These are phyloP conservation scores for Neogale vison DNA, from an alignment of 2,113 vertebrate species.

Conservation along the genomic window DNA sequence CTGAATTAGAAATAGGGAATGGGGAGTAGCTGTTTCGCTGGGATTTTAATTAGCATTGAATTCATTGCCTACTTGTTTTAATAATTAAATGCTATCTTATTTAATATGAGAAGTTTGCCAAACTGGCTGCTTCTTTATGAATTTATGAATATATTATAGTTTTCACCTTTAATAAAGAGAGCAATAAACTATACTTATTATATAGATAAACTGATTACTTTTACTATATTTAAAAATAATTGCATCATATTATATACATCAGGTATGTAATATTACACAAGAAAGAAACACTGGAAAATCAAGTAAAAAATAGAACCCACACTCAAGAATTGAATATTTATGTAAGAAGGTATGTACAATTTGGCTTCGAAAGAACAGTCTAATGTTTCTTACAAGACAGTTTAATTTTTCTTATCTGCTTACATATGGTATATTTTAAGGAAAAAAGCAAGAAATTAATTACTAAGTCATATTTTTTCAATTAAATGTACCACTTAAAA, in stretches of 20 bases:
- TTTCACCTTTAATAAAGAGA: conserved; percentile 55
- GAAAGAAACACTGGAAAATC: conserved; percentile 47
- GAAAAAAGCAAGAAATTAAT: conserved; percentile 25
- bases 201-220: conserved; percentile 23
- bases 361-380: conserved; percentile 39
- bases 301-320: conserved; percentile 34
- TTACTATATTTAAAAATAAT: conserved; percentile 46
- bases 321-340: conserved; percentile 25
- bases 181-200: conserved; percentile 5
- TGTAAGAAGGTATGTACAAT: background rate
- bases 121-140: conserved; percentile 43
- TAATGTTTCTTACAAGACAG: conserved; percentile 54
- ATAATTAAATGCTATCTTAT: conserved; percentile 63
- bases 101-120: conserved; percentile 54
- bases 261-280: background rate
- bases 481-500: conserved; percentile 42
- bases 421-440: conserved; percentile 3
- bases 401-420: conserved; percentile 51
- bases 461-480: conserved; percentile 43
- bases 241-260: background rate
- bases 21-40: background rate
- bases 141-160: conserved; percentile 55
- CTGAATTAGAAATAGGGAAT: conserved; percentile 57
- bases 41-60: conserved; percentile 59
- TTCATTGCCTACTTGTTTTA: conserved; percentile 41